Base-by-base conservation (phyloP, 2,113 vertebrate species). In the Genyomyrus donnyi region DNA sequence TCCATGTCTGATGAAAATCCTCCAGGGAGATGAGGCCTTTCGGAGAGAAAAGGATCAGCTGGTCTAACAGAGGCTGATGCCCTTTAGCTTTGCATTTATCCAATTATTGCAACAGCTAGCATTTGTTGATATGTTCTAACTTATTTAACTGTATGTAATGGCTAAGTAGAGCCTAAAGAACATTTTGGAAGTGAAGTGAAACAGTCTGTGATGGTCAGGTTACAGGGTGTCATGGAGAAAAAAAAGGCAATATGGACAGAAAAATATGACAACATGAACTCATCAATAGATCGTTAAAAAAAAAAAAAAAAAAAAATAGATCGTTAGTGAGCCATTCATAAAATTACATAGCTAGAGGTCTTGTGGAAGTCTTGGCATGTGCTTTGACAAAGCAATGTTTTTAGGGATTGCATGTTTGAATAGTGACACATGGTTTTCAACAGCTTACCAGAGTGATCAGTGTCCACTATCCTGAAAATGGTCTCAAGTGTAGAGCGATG, bases 401-500 rank as follows among this genome's bases (percentile, higher is more conserved):
- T n/a, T 66, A 9, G n/a, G 0, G n/a, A 66, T 66, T 27, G 58
- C 2, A 24, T 62, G n/a, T 27, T 66, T 66, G n/a, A 66, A 66
- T 66, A 66, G 62, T 31, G n/a, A 66, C n/a, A 27, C 9, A 13
- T 66, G 62, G 3, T 31, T 70, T 66, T 70, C 39, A 52, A 89
- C 5, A 9, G 91, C 94, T 95, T 94, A 98, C 98, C 98, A 93
- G 98, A 99, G 90, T 98, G 97, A 91, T 99, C 97, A 7, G 93
- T 97, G 94, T 99, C 98, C 91, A 99, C 97, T 88, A 99, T 98
- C 91, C 96, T 96, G 95, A 99, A 99, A 93, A 99, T 97, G 62
- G 97, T 98, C 93, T 99, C 98, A 92, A 99, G 85, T 90, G 98
- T 98, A 91, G 97, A 97, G 91, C 97, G 95, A 92, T 98, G 98